phyloP scores from a whole-genome alignment of 2,797 vertebrate species.

The Parauchenoglanis ngamensis region DNA sequence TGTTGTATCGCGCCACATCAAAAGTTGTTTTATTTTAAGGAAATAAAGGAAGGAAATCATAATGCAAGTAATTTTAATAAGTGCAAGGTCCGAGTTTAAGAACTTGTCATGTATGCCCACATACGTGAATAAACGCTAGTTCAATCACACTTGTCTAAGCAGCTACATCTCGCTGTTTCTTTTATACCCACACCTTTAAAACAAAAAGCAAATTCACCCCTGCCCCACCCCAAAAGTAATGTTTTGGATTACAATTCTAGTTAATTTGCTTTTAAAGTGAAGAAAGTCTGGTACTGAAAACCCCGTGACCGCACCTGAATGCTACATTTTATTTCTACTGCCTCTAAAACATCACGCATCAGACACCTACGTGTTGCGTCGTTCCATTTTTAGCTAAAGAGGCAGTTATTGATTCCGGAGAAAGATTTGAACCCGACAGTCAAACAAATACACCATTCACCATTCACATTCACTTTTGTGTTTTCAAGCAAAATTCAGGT shows the following conservation, averaged over 20 bases:
- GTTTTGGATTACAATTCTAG: background rate
- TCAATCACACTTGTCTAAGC: background rate
- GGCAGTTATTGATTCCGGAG: too few relatives aligned
- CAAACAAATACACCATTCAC: too few relatives aligned
- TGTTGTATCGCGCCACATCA: background rate
- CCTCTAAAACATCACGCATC: background rate
- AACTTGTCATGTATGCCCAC: background rate
- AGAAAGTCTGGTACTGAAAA: background rate
- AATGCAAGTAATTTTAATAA: background rate
- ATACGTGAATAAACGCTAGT: background rate
- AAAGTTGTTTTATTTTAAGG: background rate
- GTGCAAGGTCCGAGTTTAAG: background rate
- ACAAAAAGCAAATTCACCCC: too few relatives aligned
- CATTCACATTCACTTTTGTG: too few relatives aligned
- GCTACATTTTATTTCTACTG: background rate
- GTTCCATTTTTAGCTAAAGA: too few relatives aligned
- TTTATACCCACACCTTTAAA: background rate
- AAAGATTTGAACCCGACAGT: too few relatives aligned
- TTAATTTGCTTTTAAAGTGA: background rate
- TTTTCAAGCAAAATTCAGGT: background rate
- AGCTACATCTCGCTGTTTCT: background rate
- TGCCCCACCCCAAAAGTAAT: too few relatives aligned
- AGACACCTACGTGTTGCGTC: background rate
- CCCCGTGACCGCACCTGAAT: too few relatives aligned
- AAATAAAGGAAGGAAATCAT: background rate